Evolutionary conservation across 1,140 invertebrate species (phyloP), one percentile per base, ranked within the genome.

Genomic region (Macrobrachium rosenbergii): DNA sequence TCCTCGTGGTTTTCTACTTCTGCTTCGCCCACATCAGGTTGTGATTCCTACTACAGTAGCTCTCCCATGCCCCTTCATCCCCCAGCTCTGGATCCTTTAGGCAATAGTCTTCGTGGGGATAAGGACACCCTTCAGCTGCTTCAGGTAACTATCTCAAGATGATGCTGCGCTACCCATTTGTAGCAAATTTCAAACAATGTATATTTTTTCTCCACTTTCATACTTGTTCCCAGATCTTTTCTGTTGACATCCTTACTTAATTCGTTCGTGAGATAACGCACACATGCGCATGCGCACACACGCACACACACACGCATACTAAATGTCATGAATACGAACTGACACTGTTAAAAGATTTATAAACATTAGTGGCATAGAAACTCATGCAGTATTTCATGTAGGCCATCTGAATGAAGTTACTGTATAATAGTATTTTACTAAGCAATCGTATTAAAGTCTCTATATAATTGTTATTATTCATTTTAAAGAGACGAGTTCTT

Each of bases 11-110:
- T 52, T 52, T 8, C 7, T 12, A 52, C 52, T 52, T 37, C 12
- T 84, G 73, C 58, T 16, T 85, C 58, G 76, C 2, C 62, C 28
- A 21, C 60, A 62, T 19, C 84, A 87, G 84, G 84, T 45, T 73
- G 77, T 21, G 84, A 87, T 45, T 81, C 84, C 77, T 87, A 87
- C 78, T 87, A 87, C 84, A 87, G 84, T 78, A 87, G 84, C 67
- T 87, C 84, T 11, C 84, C 84, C 8, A 87, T 78, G 77, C 84
- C 84, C 67, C 69, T 87, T 3, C 84, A 87, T 37, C 77, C 84
- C 5, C 77, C 84, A 12, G n/a, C 63, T 12, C 67, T 81, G 19
- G 78, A 80, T 21, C 52, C 37, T 43, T 52, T 79, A 10, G 43
- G 11, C n/a, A 59, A 23, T 21, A 80, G 62, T 19, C 28, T 60